A percentile compares a stretch with the other conserved stretches of the same genome.
These are phyloP conservation scores for Psittacula echo DNA, from an alignment of 2,797 vertebrate genomes.

Conservation along the genomic window DNA sequence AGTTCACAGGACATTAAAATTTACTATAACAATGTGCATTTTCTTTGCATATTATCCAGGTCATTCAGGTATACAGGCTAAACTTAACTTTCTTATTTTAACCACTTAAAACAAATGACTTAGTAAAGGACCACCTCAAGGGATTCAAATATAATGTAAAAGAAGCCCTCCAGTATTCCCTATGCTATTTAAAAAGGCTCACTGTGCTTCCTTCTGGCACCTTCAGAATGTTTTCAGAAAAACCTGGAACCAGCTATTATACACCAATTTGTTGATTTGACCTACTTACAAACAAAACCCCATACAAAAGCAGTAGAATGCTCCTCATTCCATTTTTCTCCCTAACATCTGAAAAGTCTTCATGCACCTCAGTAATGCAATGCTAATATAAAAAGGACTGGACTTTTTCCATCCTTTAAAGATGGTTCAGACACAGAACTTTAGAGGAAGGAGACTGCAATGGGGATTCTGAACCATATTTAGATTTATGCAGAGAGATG, in stretches of 20 bases:
- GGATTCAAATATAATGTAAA: not conserved
- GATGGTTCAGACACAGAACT: not conserved
- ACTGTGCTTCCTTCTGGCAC: not conserved
- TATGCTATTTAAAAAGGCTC: not conserved
- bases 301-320: not conserved
- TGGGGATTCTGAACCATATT: not conserved
- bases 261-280: not conserved
- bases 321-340: not conserved
- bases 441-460: not conserved
- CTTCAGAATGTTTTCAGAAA: not conserved
- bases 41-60: not conserved
- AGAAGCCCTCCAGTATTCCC: not conserved
- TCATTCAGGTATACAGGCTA: not conserved
- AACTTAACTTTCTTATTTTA: conserved; percentile 3
- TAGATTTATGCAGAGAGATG: not conserved
- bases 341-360: not conserved
- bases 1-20: not conserved
- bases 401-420: not conserved
- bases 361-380: not conserved
- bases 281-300: conserved; percentile 12
- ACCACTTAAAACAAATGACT: not conserved
- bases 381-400: not conserved
- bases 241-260: not conserved
- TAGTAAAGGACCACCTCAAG: not conserved
- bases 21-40: not conserved